Base-by-base conservation (phyloP, 2,888 invertebrate species). In the Drosophila peninsularis region DNA sequence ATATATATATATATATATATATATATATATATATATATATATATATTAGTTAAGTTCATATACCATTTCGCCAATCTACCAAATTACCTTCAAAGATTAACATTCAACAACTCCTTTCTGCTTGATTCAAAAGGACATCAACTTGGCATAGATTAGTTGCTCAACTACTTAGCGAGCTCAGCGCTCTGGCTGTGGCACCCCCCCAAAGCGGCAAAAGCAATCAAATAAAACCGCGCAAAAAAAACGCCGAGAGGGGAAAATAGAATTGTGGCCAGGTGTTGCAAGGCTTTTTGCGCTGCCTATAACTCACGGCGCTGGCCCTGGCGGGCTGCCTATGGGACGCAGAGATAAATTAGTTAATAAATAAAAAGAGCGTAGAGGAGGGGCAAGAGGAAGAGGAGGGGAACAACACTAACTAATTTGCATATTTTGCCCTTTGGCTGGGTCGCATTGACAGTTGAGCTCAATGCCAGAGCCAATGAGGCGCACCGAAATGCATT, bases 361-460 rank as follows among this genome's bases (percentile, higher is more conserved):
- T 89, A 89, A 89, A 84, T 80, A 88, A 85, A 52, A 36, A 60
- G 44, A 36, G 47, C 30, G 30, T 53, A 49, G 65, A 24, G n/a
- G 21, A 24, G 24, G 24, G 4, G 24, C 3, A 24, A 24, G 24
- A 24, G 24, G 3, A 61, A 60, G 68, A 10, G 5, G 52, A 50
- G 5, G 19, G 10, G 21, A 57, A 69, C 73, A 76, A 78, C 63
- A 62, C 68, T 58, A 74, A 75, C 90, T 89, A 87, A 89, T 89
- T 89, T 89, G 90, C 89, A 89, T 89, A 89, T 90, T 90, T 88
- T 82, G 82, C 89, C 90, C 80, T 80, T 78, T 84, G 69, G 72
- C 50, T 47, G 49, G 62, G 62, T 61, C 61, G 56, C 68, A 83
- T 87, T 87, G 84, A 87, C 88, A 83, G 80, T 86, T 82, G 68